Evolutionary conservation across 2,797 vertebrate genomes (phyloP).

Genomic region (Streptopelia turtur): DNA sequence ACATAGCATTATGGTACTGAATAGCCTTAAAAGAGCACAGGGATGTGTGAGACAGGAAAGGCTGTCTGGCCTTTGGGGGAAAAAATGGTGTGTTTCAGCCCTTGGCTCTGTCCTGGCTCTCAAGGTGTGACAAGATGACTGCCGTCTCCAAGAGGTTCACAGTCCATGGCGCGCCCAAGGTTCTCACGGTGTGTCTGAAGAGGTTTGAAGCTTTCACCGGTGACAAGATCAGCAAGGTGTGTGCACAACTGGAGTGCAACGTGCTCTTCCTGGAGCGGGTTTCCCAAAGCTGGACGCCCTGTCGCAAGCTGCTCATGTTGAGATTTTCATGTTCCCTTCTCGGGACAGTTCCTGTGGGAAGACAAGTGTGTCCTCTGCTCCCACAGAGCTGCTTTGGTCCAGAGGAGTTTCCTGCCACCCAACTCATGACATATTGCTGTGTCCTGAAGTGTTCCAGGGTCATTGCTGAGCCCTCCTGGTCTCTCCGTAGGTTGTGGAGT

Average conservation of each 20-base stretch:
- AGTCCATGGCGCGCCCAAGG: slow-evolving; percentile 87
- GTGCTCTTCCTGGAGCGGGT: background rate
- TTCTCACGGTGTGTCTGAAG: slow-evolving; percentile 91
- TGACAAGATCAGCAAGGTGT: slow-evolving; percentile 91
- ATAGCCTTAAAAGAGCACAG: too few relatives aligned
- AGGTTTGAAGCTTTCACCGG: slow-evolving; percentile 91
- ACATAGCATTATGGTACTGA: too few relatives aligned
- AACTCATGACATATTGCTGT: too few relatives aligned
- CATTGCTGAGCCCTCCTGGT: too few relatives aligned
- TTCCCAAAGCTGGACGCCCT: background rate
- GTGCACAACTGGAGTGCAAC: background rate
- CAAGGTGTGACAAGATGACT: slow-evolving; percentile 85
- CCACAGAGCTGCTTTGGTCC: too few relatives aligned
- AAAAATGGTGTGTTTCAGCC: too few relatives aligned
- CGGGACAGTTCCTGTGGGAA: background rate
- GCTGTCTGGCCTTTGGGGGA: too few relatives aligned
- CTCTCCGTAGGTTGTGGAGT: too few relatives aligned
- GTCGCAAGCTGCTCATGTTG: background rate
- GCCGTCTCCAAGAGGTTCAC: slow-evolving; percentile 91
- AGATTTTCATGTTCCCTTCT: background rate
- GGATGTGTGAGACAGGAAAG: too few relatives aligned
- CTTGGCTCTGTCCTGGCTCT: too few relatives aligned
- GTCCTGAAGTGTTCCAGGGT: too few relatives aligned
- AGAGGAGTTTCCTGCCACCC: too few relatives aligned
- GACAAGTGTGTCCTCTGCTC: background rate